Evolutionary conservation across 1,140 invertebrate species (phyloP), one percentile per base, ranked within the genome.

Genomic region (Arctopsyche grandis): DNA sequence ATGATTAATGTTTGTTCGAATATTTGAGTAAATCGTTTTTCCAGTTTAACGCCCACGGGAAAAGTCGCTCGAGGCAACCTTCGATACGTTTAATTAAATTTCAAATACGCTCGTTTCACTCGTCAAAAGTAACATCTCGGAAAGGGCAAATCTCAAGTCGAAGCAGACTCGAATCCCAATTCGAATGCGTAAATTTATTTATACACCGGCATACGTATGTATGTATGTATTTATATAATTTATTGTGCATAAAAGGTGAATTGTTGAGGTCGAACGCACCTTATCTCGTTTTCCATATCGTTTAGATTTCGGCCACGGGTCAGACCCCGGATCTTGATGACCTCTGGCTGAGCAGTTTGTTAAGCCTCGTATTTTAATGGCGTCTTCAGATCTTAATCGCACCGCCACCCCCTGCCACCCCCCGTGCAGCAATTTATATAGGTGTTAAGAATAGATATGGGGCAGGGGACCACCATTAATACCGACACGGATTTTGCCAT

Each of bases 361-460:
- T 66, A 10, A 10, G 60, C 60, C 24, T 66, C 60, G 19, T 22
- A 22, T 66, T 66, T 66, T 66, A 66, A 66, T 66, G 60, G 60
- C 60, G 19, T 66, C 60, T 66, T 66, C 60, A 22, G 60, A 66
- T 66, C 19, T 21, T 21, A 22, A 66, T 66, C 60, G 1, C 60
- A 21, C 19, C 19, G 7, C 29, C 29, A 38, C 29, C 29, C 29
- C 29, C 29, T 7, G 14, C 52, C 4, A 56, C n/a, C n/a, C n/a
- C n/a, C n/a, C n/a, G 56, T 5, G n/a, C 7, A 16, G 60, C 60
- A 26, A 66, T 66, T 66, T 66, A 66, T 66, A 66, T 16, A 66
- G 60, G 60, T 66, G 60, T 66, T 66, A 66, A 66, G 60, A 66
- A 66, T 66, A 66, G 60, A 66, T 66, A 66, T 66, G 60, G n/a